A percentile compares a stretch with the other conserved stretches of the same genome.
Conservation (phyloP, 2,113 vertebrate genomes). For the Sylvia atricapilla region DNA sequence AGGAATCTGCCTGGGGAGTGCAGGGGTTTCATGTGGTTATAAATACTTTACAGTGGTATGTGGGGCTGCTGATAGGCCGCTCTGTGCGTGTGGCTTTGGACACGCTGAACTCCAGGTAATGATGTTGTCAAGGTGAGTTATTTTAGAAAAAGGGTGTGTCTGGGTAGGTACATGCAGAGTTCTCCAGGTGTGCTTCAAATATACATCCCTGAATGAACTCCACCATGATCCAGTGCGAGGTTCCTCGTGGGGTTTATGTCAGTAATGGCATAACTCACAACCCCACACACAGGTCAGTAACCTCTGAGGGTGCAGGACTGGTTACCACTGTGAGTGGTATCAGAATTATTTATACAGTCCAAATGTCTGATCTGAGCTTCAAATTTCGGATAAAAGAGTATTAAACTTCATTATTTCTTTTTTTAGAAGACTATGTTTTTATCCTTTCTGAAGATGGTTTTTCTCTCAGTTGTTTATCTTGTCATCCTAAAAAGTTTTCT, state of each 20-base stretch:
- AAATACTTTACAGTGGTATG: not conserved
- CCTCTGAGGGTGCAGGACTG: not conserved
- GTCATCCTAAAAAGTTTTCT: not conserved
- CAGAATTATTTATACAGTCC: not conserved
- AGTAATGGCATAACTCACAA: not conserved
- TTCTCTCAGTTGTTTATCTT: not conserved
- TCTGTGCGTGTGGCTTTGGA: not conserved
- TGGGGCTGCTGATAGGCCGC: not conserved
- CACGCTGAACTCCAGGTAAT: rapidly evolving
- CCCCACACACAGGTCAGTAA: not conserved
- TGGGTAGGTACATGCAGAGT: not conserved
- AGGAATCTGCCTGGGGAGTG: not conserved
- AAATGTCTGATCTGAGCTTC: not conserved
- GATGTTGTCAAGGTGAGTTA: not conserved
- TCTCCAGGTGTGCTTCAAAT: not conserved
- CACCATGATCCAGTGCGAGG: rapidly evolving
- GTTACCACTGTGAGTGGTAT: not conserved
- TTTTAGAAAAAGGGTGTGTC: not conserved
- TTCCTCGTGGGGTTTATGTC: rapidly evolving
- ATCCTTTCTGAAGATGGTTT: not conserved
- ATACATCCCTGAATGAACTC: not conserved
- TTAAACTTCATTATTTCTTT: not conserved
- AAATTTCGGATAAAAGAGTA: not conserved
- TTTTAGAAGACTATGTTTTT: not conserved
- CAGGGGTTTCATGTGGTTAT: not conserved